A percentile compares a stretch with the other conserved stretches of the same genome.
Evolutionary conservation across 2,888 invertebrate genomes (phyloP).

Genomic region (Zele albiditarsus): DNA sequence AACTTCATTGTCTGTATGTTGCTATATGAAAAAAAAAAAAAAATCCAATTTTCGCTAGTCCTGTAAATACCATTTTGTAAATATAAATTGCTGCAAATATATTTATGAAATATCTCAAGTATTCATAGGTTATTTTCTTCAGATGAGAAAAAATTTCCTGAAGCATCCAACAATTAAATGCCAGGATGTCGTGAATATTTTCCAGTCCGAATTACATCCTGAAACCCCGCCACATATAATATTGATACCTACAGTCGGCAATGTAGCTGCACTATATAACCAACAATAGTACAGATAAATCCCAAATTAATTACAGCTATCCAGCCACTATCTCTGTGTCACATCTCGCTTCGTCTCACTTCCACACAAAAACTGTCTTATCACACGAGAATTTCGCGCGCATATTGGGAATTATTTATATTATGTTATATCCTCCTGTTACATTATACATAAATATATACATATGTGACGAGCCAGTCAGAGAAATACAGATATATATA

Average conservation of each 20-base stretch:
- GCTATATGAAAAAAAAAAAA: too few relatives aligned
- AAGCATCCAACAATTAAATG: background rate
- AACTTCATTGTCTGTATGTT: too few relatives aligned
- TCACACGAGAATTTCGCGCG: background rate
- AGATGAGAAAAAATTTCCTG: background rate
- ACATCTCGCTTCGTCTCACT: background rate
- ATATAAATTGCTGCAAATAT: background rate
- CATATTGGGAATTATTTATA: conserved; percentile 7
- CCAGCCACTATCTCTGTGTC: background rate
- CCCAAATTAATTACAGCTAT: background rate
- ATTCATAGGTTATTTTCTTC: background rate
- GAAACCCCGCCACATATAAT: background rate
- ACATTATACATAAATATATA: conserved; percentile 13
- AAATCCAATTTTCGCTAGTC: too few relatives aligned
- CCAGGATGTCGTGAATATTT: background rate
- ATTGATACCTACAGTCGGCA: background rate
- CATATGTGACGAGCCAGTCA: conserved; percentile 11
- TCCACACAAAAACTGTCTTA: background rate
- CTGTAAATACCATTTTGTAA: background rate
- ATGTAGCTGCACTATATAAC: background rate
- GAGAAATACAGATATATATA: conserved; percentile 10
- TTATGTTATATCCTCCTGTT: conserved; percentile 13
- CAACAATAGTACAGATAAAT: background rate
- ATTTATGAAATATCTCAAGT: background rate
- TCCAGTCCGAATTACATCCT: background rate